These are phyloP conservation scores for Serilophus lunatus DNA, from an alignment of 2,113 vertebrate genomes.

Conservation along the genomic window DNA sequence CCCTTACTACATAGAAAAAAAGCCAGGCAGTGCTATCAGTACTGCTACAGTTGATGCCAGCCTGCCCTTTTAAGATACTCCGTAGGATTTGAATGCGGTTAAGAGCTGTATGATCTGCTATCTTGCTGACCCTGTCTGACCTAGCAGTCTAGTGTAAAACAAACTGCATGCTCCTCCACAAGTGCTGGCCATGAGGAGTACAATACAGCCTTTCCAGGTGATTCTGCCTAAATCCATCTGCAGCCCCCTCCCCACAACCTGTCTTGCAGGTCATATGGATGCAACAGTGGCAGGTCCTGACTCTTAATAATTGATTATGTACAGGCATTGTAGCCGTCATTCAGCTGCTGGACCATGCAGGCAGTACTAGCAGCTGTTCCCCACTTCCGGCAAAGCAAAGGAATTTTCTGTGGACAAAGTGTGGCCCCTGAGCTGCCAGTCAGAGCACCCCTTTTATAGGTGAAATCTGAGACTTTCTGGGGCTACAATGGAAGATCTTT, in stretches of 20 bases:
- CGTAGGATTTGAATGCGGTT: background rate
- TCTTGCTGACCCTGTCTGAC: constrained; percentile 7
- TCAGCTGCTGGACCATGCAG: background rate
- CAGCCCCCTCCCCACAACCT: background rate
- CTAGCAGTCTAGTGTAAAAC: background rate
- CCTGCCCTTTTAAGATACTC: background rate
- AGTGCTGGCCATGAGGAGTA: background rate
- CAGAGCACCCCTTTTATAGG: background rate
- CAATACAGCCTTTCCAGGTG: constrained; percentile 16
- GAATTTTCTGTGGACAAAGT: constrained; percentile 29
- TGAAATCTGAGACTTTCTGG: constrained; percentile 8
- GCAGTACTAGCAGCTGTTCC: constrained; percentile 27
- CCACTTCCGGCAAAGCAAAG: constrained; percentile 35
- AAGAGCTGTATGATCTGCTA: constrained; percentile 15
- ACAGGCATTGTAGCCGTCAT: background rate
- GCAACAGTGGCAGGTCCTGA: background rate
- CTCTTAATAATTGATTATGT: constrained; percentile 36
- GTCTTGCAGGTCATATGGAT: background rate
- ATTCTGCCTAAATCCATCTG: background rate
- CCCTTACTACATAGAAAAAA: background rate
- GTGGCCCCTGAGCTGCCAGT: background rate
- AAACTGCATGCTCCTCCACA: background rate
- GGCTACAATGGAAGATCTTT: background rate
- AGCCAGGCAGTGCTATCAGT: background rate
- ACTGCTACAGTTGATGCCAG: background rate